A percentile compares a stretch with the other conserved stretches of the same genome.
phyloP scores from a whole-genome alignment of 2,797 vertebrate species.

The Halcyon leucocephala region DNA sequence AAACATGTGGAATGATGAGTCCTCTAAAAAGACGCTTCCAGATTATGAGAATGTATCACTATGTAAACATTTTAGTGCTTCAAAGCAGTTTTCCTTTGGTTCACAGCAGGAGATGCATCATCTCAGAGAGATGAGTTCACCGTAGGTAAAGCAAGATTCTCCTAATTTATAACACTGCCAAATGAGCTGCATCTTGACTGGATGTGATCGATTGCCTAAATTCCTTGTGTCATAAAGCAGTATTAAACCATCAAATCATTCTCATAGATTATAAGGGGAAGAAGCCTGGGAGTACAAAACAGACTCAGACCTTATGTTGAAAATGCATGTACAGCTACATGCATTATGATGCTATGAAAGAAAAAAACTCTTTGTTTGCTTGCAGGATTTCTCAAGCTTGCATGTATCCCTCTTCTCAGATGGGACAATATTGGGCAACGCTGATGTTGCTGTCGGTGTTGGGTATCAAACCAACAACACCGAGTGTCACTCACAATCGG shows the following conservation, averaged over 20 bases:
- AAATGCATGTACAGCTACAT: neutral
- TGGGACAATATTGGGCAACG: neutral
- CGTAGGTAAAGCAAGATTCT: neutral
- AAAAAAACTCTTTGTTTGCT: neutral
- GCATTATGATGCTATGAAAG: neutral
- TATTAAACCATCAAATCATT: neutral
- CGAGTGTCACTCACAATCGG: fast-evolving
- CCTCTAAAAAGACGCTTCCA: neutral
- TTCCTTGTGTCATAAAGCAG: neutral
- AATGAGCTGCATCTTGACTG: neutral
- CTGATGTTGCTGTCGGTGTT: neutral
- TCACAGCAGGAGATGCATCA: neutral
- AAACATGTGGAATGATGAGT: neutral
- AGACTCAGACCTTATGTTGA: neutral
- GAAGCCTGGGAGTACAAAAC: neutral
- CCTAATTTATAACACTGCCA: neutral
- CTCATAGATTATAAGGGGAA: neutral
- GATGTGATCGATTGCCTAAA: neutral
- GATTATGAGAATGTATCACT: neutral
- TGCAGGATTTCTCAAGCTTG: neutral
- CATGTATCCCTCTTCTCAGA: neutral
- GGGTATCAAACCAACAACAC: neutral
- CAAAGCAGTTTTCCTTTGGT: neutral
- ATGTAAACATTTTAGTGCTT: neutral
- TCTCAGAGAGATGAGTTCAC: neutral